Evolutionary conservation across 2,888 invertebrate genomes (phyloP).

Genomic region (Gibbula magus): DNA sequence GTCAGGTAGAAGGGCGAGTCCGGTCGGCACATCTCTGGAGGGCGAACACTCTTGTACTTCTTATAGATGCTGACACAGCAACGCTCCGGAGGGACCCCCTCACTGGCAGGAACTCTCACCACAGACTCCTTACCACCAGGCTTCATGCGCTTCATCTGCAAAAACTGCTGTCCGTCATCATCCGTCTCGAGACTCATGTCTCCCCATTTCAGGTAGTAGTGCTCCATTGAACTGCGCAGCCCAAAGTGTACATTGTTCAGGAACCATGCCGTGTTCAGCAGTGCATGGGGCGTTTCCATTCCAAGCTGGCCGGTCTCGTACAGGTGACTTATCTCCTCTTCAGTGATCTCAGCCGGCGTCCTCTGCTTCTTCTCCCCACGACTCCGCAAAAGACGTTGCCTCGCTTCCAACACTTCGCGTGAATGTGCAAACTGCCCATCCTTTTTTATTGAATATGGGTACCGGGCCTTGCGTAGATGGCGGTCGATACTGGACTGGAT

Average conservation of each 20-base stretch:
- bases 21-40: background rate
- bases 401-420: background rate
- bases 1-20: background rate
- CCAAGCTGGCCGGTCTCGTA: background rate
- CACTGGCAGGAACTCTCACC: background rate
- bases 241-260: background rate
- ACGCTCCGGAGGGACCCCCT: background rate
- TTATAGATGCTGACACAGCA: background rate
- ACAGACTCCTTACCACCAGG: background rate
- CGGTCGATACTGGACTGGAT: background rate
- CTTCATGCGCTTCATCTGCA: background rate
- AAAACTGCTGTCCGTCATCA: background rate
- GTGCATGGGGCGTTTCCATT: background rate
- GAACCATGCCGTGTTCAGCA: background rate
- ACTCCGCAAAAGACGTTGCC: background rate
- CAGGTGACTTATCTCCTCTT: background rate
- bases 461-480: background rate
- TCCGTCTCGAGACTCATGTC: background rate
- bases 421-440: background rate
- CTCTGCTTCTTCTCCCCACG: background rate
- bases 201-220: background rate
- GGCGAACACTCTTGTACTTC: background rate
- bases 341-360: background rate
- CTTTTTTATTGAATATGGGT: background rate
- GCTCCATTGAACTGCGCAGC: background rate